Percentiles rank a stretch among this genome's conserved stretches.
Evolutionary conservation across 1,140 invertebrate genomes (phyloP).

Genomic region (Adoxophyes honmai): DNA sequence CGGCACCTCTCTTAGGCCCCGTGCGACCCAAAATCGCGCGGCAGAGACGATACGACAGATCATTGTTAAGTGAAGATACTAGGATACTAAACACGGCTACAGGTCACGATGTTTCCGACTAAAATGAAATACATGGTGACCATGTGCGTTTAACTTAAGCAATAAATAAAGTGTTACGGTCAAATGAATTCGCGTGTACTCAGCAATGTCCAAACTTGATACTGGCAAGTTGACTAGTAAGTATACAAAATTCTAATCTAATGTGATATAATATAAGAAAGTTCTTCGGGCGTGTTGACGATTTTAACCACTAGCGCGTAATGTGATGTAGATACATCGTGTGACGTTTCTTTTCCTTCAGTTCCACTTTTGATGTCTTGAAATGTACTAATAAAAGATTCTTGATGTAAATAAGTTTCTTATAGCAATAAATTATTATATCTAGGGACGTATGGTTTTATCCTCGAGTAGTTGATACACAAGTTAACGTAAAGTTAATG

Average conservation of each 20-base stretch:
- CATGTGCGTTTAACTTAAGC: constrained; percentile 2
- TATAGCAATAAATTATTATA: constrained; percentile 67
- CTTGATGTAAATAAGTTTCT: constrained; percentile 56
- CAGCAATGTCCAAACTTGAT: constrained; percentile 20
- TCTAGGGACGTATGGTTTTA: neutral
- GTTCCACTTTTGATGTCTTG: constrained; percentile 62
- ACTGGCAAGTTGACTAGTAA: constrained; percentile 28
- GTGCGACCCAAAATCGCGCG: constrained; percentile 61
- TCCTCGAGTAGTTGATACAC: neutral
- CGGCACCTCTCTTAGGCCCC: constrained; percentile 49
- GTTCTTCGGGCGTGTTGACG: constrained; percentile 2
- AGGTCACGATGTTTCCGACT: constrained; percentile 65
- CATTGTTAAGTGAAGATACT: constrained; percentile 57
- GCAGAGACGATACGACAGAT: constrained; percentile 62
- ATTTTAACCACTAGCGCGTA: neutral
- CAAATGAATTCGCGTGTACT: constrained; percentile 15
- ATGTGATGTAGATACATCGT: constrained; percentile 10
- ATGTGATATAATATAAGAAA: constrained; percentile 59
- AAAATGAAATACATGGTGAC: constrained; percentile 11
- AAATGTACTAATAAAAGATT: constrained; percentile 34
- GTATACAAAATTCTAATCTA: constrained; percentile 70
- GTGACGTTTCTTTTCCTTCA: constrained; percentile 37
- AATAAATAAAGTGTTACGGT: constrained; percentile 17
- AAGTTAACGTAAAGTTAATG: neutral
- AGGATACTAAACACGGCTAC: constrained; percentile 58